These are phyloP conservation scores for Zaprionus taronus DNA, from an alignment of 1,140 invertebrate genomes.

Conservation along the genomic window DNA sequence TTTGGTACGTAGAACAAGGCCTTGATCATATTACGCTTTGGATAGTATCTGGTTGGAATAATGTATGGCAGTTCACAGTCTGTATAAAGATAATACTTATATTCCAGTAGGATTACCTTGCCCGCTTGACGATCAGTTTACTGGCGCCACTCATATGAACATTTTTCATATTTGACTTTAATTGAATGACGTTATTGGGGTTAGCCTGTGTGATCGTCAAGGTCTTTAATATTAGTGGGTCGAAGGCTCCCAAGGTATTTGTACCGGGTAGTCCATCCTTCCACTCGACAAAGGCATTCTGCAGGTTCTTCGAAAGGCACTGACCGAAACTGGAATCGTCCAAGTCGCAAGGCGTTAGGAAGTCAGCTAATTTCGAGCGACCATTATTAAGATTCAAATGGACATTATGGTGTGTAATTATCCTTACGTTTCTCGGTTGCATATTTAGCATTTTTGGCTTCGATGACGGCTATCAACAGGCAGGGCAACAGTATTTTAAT, in stretches of 20 bases:
- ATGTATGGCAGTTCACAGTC: too few relatives aligned
- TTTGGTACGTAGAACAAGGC: slow-evolving; percentile 85
- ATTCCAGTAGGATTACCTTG: slow-evolving; percentile 28
- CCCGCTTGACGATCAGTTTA: slow-evolving; percentile 34
- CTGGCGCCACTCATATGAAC: slow-evolving; percentile 52
- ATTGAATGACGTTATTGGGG: slow-evolving; percentile 33
- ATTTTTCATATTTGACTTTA: slow-evolving; percentile 58
- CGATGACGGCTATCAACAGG: not conserved
- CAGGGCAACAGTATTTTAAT: slow-evolving; percentile 23
- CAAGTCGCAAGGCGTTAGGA: slow-evolving; percentile 55
- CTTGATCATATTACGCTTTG: slow-evolving; percentile 27
- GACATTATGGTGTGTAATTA: not conserved
- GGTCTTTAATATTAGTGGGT: slow-evolving; percentile 56
- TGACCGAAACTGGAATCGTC: slow-evolving; percentile 44
- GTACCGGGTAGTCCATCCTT: slow-evolving; percentile 68
- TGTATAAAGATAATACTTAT: too few relatives aligned
- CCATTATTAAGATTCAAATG: not conserved
- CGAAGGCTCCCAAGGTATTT: slow-evolving; percentile 50
- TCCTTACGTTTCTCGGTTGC: slow-evolving; percentile 62
- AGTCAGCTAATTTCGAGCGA: slow-evolving; percentile 48
- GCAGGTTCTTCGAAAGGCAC: slow-evolving; percentile 59
- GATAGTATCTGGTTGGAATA: slow-evolving; percentile 44
- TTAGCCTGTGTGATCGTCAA: slow-evolving; percentile 56
- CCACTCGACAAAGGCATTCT: slow-evolving; percentile 58
- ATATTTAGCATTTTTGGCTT: slow-evolving; percentile 41